Evolutionary conservation across 2,888 invertebrate genomes (phyloP), one percentile per base, ranked within the genome.

Genomic region (Pachliopta kotzebuea): DNA sequence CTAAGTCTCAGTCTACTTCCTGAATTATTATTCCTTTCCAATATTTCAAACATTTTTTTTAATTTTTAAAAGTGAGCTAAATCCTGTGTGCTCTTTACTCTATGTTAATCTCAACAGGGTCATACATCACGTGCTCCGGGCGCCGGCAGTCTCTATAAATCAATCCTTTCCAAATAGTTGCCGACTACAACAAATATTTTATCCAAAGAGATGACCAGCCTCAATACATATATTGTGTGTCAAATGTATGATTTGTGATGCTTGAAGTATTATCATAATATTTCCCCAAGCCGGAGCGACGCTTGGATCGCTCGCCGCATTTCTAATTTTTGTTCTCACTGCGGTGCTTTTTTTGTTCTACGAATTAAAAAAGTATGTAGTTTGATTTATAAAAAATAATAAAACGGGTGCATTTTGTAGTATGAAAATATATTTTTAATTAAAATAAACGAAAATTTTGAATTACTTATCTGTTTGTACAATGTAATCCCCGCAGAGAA

Each of bases 131-230:
- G 65, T 61, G 71, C 62, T 70, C 68, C 68, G 69, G 74, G 75
- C 75, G 71, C 72, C 72, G 78, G 74, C 77, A 74, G 80, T 76
- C 73, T 70, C 78, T 67, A 87, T 89, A 88, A 87, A 88, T 88
- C 89, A 88, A 87, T 87, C 85, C 76, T 53, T 66, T 69, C 76
- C 75, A 78, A 82, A 84, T 81, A 83, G 81, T 80, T 78, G 78
- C 77, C 75, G 76, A 77, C 75, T 81, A 74, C 73, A 79, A 78
- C 83, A 82, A 77, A 84, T 87, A 87, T 86, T 86, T 86, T 82
- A 83, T 78, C 74, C 77, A 77, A 77, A 79, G 79, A 78, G 76
- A 76, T 84, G 81, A 80, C 79, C 80, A 63, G 56, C 67, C 67
- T 65, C 68, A 60, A 69, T 69, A 68, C 67, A 71, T 69, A 73